Conservation (phyloP, 2,113 vertebrate genomes). For the Bungarus multicinctus region DNA sequence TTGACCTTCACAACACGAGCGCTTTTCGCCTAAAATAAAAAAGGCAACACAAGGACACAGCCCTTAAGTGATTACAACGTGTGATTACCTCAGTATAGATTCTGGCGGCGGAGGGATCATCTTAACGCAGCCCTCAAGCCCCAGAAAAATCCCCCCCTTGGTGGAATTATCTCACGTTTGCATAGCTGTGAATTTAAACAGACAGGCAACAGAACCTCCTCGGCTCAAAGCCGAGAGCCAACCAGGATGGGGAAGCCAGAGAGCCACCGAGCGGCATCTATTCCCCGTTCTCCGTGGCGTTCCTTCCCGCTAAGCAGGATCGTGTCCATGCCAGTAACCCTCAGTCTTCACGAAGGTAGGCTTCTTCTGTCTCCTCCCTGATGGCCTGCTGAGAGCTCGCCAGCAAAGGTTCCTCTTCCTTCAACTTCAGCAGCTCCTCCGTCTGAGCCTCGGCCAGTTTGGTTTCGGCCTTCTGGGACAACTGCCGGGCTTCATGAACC, state of each 20-base stretch:
- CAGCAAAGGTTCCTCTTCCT: conserved; percentile 43
- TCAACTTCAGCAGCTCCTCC: conserved; percentile 70
- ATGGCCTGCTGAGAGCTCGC: conserved; percentile 23
- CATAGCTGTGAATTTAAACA: conserved; percentile 54
- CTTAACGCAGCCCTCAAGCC: neutral
- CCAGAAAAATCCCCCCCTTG: conserved; percentile 8
- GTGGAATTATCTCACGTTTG: conserved; percentile 46
- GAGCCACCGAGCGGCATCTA: neutral
- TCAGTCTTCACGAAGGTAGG: conserved; percentile 79
- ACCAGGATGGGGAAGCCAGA: conserved; percentile 27
- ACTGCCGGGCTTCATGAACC: conserved; percentile 79
- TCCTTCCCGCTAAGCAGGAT: neutral
- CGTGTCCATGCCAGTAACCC: neutral
- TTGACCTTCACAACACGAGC: neutral
- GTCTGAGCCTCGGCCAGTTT: conserved; percentile 85
- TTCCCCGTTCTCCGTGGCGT: neutral
- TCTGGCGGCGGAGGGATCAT: neutral
- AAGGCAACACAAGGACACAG: conserved; percentile 6
- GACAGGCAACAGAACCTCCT: neutral
- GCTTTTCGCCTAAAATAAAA: neutral
- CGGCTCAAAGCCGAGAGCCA: neutral
- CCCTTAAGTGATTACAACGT: conserved; percentile 34
- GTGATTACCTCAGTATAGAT: neutral
- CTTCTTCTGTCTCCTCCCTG: conserved; percentile 56
- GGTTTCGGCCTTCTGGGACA: conserved; percentile 82